Evolutionary conservation across 2,888 invertebrate genomes (phyloP).

Genomic region (Aricia artaxerxes): DNA sequence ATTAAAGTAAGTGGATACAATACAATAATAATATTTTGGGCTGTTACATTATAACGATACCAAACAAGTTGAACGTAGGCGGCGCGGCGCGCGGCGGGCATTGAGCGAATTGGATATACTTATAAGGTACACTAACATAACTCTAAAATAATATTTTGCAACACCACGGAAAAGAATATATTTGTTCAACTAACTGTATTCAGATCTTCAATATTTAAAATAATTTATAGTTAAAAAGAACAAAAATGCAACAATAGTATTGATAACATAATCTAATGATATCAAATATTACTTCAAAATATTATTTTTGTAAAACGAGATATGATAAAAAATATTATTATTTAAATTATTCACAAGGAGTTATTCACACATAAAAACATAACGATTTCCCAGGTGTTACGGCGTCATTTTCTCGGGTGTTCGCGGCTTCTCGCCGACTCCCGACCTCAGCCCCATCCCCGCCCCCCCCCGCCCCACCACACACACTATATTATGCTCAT

Average conservation of each 20-base stretch:
- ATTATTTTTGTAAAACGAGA: neutral
- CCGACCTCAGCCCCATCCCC: too few species aligned
- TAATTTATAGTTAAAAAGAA: neutral
- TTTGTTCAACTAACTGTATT: neutral
- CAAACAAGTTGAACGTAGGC: neutral
- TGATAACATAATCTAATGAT: neutral
- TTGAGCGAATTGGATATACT: neutral
- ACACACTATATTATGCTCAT: slow-evolving; percentile 8
- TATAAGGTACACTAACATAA: neutral
- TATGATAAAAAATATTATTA: neutral
- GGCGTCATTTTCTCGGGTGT: neutral
- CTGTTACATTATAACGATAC: neutral
- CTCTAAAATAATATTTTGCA: neutral
- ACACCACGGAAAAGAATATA: neutral
- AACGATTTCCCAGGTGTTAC: neutral
- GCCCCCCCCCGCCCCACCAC: neutral
- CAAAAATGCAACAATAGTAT: neutral
- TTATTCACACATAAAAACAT: neutral
- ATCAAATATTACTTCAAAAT: neutral
- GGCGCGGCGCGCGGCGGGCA: neutral
- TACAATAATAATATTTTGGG: too few species aligned
- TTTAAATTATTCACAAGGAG: neutral
- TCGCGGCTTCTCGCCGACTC: neutral
- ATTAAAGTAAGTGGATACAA: too few species aligned
- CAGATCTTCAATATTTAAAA: slow-evolving; percentile 7